phyloP scores from a whole-genome alignment of 2,113 vertebrate genomes.

The Austrofundulus limnaeus region DNA sequence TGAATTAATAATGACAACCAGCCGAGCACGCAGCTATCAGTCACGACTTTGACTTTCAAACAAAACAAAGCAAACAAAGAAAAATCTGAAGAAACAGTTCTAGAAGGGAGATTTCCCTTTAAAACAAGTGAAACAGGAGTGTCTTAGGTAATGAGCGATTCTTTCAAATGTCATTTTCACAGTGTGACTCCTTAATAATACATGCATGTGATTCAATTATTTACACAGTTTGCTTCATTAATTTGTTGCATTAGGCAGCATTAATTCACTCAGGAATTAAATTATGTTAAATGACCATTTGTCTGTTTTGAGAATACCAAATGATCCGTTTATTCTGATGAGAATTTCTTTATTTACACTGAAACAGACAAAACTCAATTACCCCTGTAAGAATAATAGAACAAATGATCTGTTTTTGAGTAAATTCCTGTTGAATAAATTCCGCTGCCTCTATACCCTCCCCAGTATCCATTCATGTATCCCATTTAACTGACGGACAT shows the following conservation, averaged over 20 bases:
- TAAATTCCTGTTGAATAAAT: too few species aligned
- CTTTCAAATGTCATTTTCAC: slow-evolving; percentile 17
- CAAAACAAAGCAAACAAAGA: too few species aligned
- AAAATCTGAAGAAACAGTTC: neutral
- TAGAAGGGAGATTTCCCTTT: neutral
- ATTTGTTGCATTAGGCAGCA: slow-evolving; percentile 14
- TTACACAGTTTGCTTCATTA: slow-evolving; percentile 35
- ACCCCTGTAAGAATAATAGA: too few species aligned
- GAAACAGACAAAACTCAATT: slow-evolving; percentile 1
- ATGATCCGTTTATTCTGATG: neutral
- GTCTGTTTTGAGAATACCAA: slow-evolving; percentile 12
- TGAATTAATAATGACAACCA: neutral
- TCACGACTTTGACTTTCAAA: neutral
- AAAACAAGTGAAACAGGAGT: neutral
- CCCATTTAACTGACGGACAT: too few species aligned
- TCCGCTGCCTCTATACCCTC: too few species aligned
- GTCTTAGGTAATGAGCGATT: neutral
- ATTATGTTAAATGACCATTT: slow-evolving; percentile 16
- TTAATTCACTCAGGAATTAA: slow-evolving; percentile 13
- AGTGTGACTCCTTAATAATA: slow-evolving; percentile 23
- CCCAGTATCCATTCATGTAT: too few species aligned
- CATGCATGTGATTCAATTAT: slow-evolving; percentile 35
- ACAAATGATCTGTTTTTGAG: too few species aligned
- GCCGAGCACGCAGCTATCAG: neutral
- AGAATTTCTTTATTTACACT: neutral